Conservation (phyloP, 2,113 vertebrate genomes). For the Platichthys flesus region DNA sequence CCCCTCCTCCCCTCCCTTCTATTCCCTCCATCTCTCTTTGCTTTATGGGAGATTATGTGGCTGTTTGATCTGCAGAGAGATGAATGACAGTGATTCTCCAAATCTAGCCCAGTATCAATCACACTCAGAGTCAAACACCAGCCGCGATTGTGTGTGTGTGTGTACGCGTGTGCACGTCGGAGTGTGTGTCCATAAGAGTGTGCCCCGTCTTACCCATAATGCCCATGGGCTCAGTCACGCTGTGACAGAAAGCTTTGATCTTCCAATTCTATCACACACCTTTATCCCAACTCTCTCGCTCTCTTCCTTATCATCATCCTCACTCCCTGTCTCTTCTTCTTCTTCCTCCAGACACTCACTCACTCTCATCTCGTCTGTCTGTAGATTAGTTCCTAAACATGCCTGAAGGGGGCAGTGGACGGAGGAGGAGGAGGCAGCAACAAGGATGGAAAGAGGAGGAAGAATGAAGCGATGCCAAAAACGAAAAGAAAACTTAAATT, state of each 20-base stretch:
- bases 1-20: conserved; percentile 47
- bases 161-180: neutral
- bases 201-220: conserved; percentile 72
- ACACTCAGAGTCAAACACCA: conserved; percentile 72
- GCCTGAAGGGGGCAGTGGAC: conserved; percentile 56
- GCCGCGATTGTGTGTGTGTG: conserved; percentile 1
- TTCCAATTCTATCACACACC: conserved; percentile 76
- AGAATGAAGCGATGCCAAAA: neutral
- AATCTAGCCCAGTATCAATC: conserved; percentile 81
- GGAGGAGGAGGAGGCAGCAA: neutral
- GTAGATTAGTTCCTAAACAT: conserved; percentile 26
- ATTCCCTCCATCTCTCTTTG: conserved; percentile 66
- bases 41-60: conserved; percentile 77
- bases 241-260: conserved; percentile 78
- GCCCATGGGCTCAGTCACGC: conserved; percentile 77
- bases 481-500: too few species aligned
- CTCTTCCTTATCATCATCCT: conserved; percentile 64
- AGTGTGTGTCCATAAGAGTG: conserved; percentile 32
- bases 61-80: conserved; percentile 79
- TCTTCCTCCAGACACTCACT: conserved; percentile 30
- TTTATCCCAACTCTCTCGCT: conserved; percentile 68
- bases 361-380: neutral
- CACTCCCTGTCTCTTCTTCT: neutral
- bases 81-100: conserved; percentile 79
- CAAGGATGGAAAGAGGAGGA: neutral